phyloP scores from a whole-genome alignment of 2,113 vertebrate species.

The Phalacrocorax pelagicus region DNA sequence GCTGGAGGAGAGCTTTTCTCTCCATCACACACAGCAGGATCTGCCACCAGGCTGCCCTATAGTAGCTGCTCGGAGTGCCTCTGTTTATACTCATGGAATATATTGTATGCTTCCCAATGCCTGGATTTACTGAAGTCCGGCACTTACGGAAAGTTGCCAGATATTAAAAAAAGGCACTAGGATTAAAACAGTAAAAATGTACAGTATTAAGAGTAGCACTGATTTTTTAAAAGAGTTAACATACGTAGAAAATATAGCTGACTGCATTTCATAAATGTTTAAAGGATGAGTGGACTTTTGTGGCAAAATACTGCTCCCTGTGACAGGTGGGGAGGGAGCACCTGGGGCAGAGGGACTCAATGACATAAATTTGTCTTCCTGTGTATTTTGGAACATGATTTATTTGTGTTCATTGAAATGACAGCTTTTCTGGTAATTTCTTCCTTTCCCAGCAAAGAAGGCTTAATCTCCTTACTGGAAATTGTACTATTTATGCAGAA shows the following conservation, averaged over 20 bases:
- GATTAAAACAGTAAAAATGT: not conserved
- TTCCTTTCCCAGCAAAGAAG: conserved; percentile 60
- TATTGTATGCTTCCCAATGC: not conserved
- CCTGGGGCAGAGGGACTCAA: conserved; percentile 6
- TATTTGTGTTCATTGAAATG: conserved; percentile 57
- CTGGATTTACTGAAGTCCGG: not conserved
- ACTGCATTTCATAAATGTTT: not conserved
- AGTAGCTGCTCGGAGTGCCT: not conserved
- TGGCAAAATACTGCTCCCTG: not conserved
- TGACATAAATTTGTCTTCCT: conserved; percentile 35
- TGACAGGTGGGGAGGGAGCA: not conserved
- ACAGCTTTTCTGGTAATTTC: conserved; percentile 64
- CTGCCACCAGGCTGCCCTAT: not conserved
- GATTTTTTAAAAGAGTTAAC: not conserved
- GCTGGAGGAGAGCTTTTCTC: not conserved
- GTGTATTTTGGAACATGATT: conserved; percentile 50
- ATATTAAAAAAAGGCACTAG: not conserved
- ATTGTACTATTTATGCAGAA: conserved; percentile 72
- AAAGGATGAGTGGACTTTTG: not conserved
- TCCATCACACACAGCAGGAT: not conserved
- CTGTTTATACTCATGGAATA: not conserved
- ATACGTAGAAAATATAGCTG: not conserved
- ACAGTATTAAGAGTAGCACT: not conserved
- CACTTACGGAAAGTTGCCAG: not conserved
- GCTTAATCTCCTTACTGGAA: conserved; percentile 74